Evolutionary conservation across 2,113 vertebrate species (phyloP).

Genomic region (Phocoena phocoena): DNA sequence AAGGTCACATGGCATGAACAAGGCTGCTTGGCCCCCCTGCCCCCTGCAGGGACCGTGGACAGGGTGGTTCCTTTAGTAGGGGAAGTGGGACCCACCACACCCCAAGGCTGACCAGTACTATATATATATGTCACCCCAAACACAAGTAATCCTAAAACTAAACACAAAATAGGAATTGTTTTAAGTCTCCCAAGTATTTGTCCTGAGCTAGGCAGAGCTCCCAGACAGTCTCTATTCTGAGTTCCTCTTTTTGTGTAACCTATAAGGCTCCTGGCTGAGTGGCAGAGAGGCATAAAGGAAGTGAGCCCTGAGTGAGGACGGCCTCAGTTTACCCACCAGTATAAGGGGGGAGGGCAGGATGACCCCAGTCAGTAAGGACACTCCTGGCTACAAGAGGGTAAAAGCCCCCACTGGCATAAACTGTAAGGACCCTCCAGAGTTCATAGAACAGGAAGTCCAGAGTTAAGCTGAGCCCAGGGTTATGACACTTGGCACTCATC

Average conservation of each 20-base stretch:
- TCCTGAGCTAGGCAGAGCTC: background rate
- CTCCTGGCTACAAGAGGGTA: background rate
- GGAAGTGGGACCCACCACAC: background rate
- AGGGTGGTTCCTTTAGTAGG: background rate
- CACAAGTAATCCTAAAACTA: background rate
- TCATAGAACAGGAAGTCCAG: background rate
- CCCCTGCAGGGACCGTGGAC: background rate
- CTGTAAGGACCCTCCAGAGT: background rate
- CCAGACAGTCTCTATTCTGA: background rate
- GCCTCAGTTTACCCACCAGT: background rate
- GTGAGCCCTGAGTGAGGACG: background rate
- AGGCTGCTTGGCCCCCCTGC: background rate
- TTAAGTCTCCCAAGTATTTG: background rate
- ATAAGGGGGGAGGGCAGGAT: accelerated
- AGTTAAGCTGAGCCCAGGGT: background rate
- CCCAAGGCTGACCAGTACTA: accelerated
- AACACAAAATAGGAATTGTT: background rate
- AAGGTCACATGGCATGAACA: background rate
- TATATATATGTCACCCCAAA: background rate
- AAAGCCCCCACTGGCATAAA: background rate
- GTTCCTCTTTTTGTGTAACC: background rate
- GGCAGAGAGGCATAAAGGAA: background rate
- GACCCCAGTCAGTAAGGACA: background rate
- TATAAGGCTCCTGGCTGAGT: background rate
- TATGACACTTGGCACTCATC: accelerated